Evolutionary conservation across 2,888 invertebrate species (phyloP), one percentile per base, ranked within the genome.

Genomic region (Thalpophila matura): DNA sequence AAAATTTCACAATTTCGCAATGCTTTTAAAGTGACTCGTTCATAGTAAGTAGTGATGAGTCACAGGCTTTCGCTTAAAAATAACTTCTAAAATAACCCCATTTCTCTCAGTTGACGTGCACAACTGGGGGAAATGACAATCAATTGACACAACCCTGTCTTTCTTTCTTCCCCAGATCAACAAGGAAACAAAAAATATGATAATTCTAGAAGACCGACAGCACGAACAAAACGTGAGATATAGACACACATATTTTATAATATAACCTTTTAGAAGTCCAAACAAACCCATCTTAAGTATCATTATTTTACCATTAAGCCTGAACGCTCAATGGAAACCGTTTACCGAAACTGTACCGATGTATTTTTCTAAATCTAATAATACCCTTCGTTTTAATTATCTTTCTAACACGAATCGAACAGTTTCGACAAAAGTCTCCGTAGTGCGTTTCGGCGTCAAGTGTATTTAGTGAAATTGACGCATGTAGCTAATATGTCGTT

Each of bases 401-500:
- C n/a, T n/a, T n/a, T n/a, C n/a, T n/a, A n/a, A n/a, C n/a, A n/a
- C n/a, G 1, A 42, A 26, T 18, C 7, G 14, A 16, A 9, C 24
- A 31, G 24, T 45, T 49, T 27, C 14, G 18, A 7, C 0, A 7
- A 59, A 43, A 16, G 9, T 18, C n/a, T 40, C 26, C 22, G 40
- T 0, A 7, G 43, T 29, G 16, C 29, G 12, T 1, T 7, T n/a
- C 29, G 38, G 70, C 20, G 7, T 20, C 3, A 26, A 42, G 47
- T 72, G 50, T 68, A 54, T 61, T 60, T 55, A 58, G 58, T 68
- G 22, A 33, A 43, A 61, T 65, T 63, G 64, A 65, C 54, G 29
- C 59, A 56, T 56, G 70, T 80, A 79, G 80, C 84, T 87, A 86
- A 84, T 79, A 70, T 84, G 80, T 85, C 63, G 74, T 80, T 82